Base-by-base conservation (phyloP, 2,797 vertebrate species). In the Sebastes matsubarae region DNA sequence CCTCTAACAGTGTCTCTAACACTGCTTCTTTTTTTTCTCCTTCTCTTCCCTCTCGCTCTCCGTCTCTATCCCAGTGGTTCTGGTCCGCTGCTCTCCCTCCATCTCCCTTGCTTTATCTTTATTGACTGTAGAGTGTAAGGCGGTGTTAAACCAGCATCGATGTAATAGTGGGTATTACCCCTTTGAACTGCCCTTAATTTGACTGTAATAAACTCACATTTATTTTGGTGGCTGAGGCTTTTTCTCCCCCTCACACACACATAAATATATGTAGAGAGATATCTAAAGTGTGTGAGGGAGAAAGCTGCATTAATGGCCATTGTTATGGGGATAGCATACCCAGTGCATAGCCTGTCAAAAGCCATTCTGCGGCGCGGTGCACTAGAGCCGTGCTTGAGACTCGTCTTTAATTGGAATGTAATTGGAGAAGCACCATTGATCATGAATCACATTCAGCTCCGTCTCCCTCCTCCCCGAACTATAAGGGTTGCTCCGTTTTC, bases 141-240 rank as follows among this genome's bases (percentile, higher is more conserved):
- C 86, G 78, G 88, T 93, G 91, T 93, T 95, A 92, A 94, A 95
- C 88, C 92, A 92, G 93, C 80, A 66, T 87, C 75, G 66, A 92
- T 93, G 93, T 94, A 93, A 95, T 94, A 91, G 93, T 76, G 84
- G 87, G 90, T 92, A 94, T 95, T 94, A 94, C 91, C 91, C 93
- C 93, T 88, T 85, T 93, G 93, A 95, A 94, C 95, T 75, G 68
- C 85, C 92, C 86, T 91, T 94, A 93, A 93, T 95, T 91, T 91
- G 73, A 91, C 85, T 87, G 87, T 93, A 92, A 95, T 95, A 93
- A 95, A 93, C 89, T 93, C 88, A 78, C 92, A 91, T 92, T 88
- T 91, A 84, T 90, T 89, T 90, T 74, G 65, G 66, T 77, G 80
- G 66, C 81, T 42, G 77, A 63, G 50, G 65, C 60, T 73, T 80